Evolutionary conservation across 1,140 invertebrate genomes (phyloP), one percentile per base, ranked within the genome.

Genomic region (Gonioctena quinquepunctata): DNA sequence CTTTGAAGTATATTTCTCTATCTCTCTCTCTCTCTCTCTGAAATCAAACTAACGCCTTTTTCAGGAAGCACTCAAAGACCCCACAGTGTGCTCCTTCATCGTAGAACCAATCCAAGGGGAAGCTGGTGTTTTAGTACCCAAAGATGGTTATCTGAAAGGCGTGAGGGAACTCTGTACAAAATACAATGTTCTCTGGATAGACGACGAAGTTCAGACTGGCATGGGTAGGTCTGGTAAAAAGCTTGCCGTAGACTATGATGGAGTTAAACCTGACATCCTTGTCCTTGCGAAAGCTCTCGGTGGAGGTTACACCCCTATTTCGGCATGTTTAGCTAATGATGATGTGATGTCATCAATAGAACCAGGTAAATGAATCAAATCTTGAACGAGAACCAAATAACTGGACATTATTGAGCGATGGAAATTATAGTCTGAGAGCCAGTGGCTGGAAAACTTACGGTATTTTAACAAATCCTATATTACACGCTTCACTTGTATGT

Each of bases 101-200:
- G 94, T 99, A 7, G 98, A 99, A 81, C 98, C 98, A 0, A 99
- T 99, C 74, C 98, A 99, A 87, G 98, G 98, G 0, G 98, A 99
- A 86, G 97, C 97, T 27, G 98, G 98, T 0, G 96, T 99, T 1
- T 89, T 97, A 0, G 94, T 99, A 1, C 98, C 98, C 0, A 84
- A 91, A 81, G 87, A 90, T 2, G 97, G 97, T 0, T 99, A 99
- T 80, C 84, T 99, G 50, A 91, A 87, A 75, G 90, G 91, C 69
- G 92, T 99, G 0, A 86, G 97, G 33, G n/a, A n/a, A n/a, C n/a
- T n/a, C n/a, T n/a, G n/a, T n/a, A n/a, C n/a, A n/a, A n/a, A n/a
- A n/a, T n/a, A 99, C 83, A 98, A 99, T 79, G 97, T 99, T 1
- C 85, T 99, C 0, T 98, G 93, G 90, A 98, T 99, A 72, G 96